phyloP scores from a whole-genome alignment of 92 coral and sea anemone species.

The Hydrozoanthus gracilis region DNA sequence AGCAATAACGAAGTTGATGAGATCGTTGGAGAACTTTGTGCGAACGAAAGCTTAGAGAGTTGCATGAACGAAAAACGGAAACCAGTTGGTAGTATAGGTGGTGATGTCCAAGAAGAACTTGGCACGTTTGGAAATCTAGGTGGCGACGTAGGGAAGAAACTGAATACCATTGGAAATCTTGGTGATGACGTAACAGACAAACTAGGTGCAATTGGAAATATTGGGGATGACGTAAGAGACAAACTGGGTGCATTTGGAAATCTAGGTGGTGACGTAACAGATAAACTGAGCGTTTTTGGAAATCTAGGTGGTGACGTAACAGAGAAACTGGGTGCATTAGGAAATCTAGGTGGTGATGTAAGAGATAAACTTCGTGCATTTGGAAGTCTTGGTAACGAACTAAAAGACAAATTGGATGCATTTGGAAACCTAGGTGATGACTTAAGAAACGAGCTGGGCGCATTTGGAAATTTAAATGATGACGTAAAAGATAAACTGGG shows the following conservation, averaged over 20 bases:
- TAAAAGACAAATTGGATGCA: background rate
- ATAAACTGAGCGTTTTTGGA: background rate
- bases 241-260: background rate
- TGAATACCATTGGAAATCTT: background rate
- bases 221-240: background rate
- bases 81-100: background rate
- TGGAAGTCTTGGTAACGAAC: background rate
- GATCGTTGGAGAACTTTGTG: background rate
- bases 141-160: background rate
- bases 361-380: background rate
- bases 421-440: background rate
- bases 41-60: background rate
- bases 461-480: background rate
- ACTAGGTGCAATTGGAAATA: background rate
- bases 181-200: background rate
- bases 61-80: background rate
- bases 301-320: background rate
- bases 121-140: background rate
- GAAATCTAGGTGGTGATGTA: background rate
- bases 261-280: slow-evolving; percentile 1
- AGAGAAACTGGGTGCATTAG: background rate
- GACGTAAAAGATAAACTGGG: background rate
- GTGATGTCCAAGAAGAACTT: background rate
- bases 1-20: background rate
- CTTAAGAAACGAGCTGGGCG: background rate